Conservation (phyloP, 1,140 invertebrate genomes). For the Potamilus streckersoni region DNA sequence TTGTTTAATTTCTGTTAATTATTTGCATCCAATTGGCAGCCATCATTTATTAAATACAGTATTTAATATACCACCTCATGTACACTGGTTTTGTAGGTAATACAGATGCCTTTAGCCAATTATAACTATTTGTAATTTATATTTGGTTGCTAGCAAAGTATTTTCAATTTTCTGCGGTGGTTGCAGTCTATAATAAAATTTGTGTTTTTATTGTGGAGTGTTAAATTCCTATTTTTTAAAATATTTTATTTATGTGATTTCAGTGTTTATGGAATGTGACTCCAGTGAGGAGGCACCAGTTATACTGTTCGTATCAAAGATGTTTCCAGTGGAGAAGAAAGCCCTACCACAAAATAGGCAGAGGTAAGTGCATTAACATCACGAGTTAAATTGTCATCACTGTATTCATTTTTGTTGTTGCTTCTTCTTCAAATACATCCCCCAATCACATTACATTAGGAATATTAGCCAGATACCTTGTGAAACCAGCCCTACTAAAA, state of each 20-base stretch:
- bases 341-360: constrained; percentile 60
- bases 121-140: too few species aligned
- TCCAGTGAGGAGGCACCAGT: constrained; percentile 76
- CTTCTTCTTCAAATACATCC: background rate
- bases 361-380: constrained; percentile 65
- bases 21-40: too few species aligned
- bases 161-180: too few species aligned
- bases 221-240: background rate
- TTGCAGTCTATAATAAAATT: background rate
- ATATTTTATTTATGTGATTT: constrained; percentile 22
- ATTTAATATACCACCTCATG: too few species aligned
- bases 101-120: too few species aligned
- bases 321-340: constrained; percentile 78
- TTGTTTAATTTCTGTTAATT: too few species aligned
- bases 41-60: too few species aligned
- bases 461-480: too few species aligned
- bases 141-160: too few species aligned
- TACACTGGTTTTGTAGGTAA: too few species aligned
- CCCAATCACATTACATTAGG: too few species aligned
- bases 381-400: background rate
- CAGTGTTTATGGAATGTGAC: constrained; percentile 80
- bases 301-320: constrained; percentile 95
- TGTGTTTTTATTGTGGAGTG: background rate
- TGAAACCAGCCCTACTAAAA: too few species aligned
- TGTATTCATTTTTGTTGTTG: background rate